Evolutionary conservation across 2,797 vertebrate species (phyloP), one percentile per base, ranked within the genome.

Genomic region (Allobates femoralis): DNA sequence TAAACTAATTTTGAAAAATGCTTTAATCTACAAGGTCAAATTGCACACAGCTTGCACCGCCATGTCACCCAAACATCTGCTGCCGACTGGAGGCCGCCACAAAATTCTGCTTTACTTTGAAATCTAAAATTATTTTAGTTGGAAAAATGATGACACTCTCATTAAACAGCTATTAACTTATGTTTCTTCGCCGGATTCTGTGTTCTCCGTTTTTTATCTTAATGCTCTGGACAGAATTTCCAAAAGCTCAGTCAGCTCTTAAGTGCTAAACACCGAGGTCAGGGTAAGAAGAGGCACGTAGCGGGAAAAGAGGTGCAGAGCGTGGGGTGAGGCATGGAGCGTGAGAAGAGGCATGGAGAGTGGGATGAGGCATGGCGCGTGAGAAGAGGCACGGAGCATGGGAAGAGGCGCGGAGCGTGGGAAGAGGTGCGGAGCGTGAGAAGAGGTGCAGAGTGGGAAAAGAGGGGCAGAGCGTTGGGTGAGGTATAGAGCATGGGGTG

Each of bases 11-110:
- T 93, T 92, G 90, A 93, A 94, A 95, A 94, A 90, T 85, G 86
- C 92, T 93, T 94, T 87, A 87, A 89, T 91, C 90, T 92, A 90
- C 94, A 95, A 94, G 94, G 94, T 95, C 94, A 94, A 84, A 0
- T 0, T 88, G 90, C 92, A 92, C 94, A 87, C 86, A 95, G 93
- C 94, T 94, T 94, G 94, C 90, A 90, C 86, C 90, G 92, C 94
- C 93, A 91, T 92, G 93, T 94, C 94, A 95, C 91, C 87, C 89
- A 94, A 94, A 94, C 94, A 94, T 94, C 93, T 95, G 94, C 90
- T 93, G 91, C 91, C 86, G 87, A 91, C 85, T 90, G 89, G 92
- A 87, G 62, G 82, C 88, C 91, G 90, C 87, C 89, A 87, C 91
- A 89, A 90, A 94, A 91, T 88, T 88, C 11, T 91, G 91, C 91